Evolutionary conservation across 2,888 invertebrate genomes (phyloP), one percentile per base, ranked within the genome.

Genomic region (Xiphydria camelus): DNA sequence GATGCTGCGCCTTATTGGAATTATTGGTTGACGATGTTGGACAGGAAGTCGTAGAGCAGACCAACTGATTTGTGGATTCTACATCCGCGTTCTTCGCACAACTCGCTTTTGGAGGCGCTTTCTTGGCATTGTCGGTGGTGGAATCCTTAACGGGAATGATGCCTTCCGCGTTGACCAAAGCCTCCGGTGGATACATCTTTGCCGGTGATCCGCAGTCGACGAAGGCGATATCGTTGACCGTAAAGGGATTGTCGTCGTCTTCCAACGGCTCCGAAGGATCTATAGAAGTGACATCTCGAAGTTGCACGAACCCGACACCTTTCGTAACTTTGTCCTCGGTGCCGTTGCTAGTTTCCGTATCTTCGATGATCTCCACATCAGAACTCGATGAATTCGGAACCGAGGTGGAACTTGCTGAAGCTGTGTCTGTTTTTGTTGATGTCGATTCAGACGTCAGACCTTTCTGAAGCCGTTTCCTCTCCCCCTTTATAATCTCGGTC

Each of bases 151-250:
- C n/a, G 9, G 6, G 15, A 20, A n/a, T 5, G 7, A 15, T 31
- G 32, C n/a, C 22, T 9, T 1, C 10, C 31, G 2, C 3, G 23
- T 5, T 18, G 32, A n/a, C 9, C 9, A 7, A 1, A 17, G 7
- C 20, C 4, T 40, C 23, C 5, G 33, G 23, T 15, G 17, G 17
- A 31, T 17, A 44, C 14, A 22, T 22, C 21, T 5, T 34, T 6
- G 32, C 32, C 10, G 40, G 22, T 5, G 66, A 51, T 1, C 68
- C 70, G 17, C 70, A 71, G 49, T 72, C 70, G 1, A 70, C 69
- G 29, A 71, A 71, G 3, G 61, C 51, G 33, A 68, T 67, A 14
- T 64, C 68, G 14, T 51, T 55, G 10, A 47, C 9, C 2, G 39
- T 48, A 33, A 59, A 56, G 25, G 57, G 58, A 51, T 54, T 59